Evolutionary conservation across 2,797 vertebrate genomes (phyloP).

Genomic region (Amblyopsis hoosieri): DNA sequence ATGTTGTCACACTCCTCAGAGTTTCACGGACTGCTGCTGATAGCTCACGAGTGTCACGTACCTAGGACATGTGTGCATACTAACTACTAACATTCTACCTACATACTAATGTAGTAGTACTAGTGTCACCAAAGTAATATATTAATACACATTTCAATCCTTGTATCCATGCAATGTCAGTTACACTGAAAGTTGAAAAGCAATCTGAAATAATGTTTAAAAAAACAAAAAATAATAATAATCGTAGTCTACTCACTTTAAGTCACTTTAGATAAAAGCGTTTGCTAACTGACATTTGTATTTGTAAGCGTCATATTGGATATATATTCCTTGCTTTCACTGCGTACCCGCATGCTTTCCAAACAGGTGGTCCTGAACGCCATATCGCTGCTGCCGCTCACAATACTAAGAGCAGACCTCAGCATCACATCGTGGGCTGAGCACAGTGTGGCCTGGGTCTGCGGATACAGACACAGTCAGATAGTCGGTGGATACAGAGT

Average conservation of each 20-base stretch:
- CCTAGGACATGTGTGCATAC: slow-evolving; percentile 58
- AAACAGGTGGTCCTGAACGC: slow-evolving; percentile 77
- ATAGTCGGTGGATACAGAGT: too few species aligned
- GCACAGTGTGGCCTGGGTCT: slow-evolving; percentile 67
- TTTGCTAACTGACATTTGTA: too few species aligned
- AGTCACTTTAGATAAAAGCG: too few species aligned
- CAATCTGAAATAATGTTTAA: too few species aligned
- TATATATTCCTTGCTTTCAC: background rate
- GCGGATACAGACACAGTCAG: slow-evolving; percentile 2
- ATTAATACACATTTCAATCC: too few species aligned
- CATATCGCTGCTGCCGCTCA: slow-evolving; percentile 74
- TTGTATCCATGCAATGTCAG: too few species aligned
- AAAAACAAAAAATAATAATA: background rate
- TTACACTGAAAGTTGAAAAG: too few species aligned
- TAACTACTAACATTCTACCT: background rate
- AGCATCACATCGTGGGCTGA: slow-evolving; percentile 67
- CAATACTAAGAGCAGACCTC: slow-evolving; percentile 65
- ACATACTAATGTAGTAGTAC: too few species aligned
- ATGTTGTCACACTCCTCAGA: slow-evolving; percentile 62
- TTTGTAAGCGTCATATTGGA: background rate
- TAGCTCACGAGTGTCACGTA: slow-evolving; percentile 65
- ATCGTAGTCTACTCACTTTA: background rate
- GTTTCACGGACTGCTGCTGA: slow-evolving; percentile 56
- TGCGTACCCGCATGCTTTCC: slow-evolving; percentile 72
- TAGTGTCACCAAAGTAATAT: too few species aligned